Evolutionary conservation across 2,888 invertebrate species (phyloP), one percentile per base, ranked within the genome.

Genomic region (Prosapia bicincta): DNA sequence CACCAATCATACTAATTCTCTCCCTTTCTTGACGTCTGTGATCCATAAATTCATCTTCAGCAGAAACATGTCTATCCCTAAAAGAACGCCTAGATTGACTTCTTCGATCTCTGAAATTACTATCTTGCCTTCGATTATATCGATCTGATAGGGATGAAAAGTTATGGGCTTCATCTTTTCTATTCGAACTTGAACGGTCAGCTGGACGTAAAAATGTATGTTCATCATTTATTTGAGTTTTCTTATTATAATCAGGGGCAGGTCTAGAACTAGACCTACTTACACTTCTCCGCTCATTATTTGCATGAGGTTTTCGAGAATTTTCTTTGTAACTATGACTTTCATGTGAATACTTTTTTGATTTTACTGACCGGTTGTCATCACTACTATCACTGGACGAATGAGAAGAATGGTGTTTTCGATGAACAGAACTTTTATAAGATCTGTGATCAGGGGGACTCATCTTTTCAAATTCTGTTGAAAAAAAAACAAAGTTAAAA

Each of bases 1-100:
- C 89, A 9, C 93, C 93, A 77, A 90, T 85, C 80, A 89, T 87
- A 0, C 94, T 93, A 67, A 95, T 91, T 78, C 89, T 86, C 82
- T 95, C 94, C 69, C 95, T 86, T 81, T 94, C 91, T 80, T 89
- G 89, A 75, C 94, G 85, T 75, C 94, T 85, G 0, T 90, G 88
- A 81, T 93, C 93, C 85, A 92, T 87, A 78, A 91, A 91, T 80
- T 90, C 90, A 77, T 90, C 90, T 80, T 90, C 89, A 32, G 54
- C 72, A n/a, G 77, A 70, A 73, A 65, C 66, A 28, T 69, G 69
- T 24, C 74, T 70, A 7, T 76, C 74, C 65, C 69, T 69, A 30
- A 69, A 25, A 24, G 26, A 43, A 69, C 28, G 28, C 7, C 69
- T 38, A 26, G 74, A 74, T 26, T 74, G 74, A 69, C 74, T 74